Evolutionary conservation across 1,140 invertebrate genomes (phyloP), one percentile per base, ranked within the genome.

Genomic region (Drosophila watanabei): DNA sequence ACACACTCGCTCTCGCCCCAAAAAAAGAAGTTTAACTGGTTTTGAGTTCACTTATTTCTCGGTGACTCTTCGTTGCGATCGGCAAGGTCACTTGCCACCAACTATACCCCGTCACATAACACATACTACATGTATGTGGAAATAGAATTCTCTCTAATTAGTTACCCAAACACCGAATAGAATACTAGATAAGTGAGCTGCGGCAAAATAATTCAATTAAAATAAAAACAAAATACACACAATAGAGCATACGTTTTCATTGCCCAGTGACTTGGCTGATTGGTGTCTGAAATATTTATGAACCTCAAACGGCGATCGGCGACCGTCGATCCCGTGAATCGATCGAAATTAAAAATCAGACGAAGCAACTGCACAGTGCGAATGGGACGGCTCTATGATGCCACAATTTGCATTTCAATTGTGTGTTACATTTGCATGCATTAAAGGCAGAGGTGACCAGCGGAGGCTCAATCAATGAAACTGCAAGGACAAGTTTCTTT

Each of bases 1-100:
- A 52, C 30, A 41, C 41, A 32, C 30, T 51, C 49, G 13, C 28
- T 33, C 28, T 33, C n/a, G 20, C 18, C 16, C 35, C 14, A n/a
- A 48, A 85, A 88, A 54, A 84, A 88, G 85, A 88, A 79, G 85
- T 89, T 59, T 63, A 85, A 88, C 85, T 66, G 85, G 85, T 88
- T 88, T 89, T 48, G 33, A 58, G 66, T 69, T 72, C 52, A 65
- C 68, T 72, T 72, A 56, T 73, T 61, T 78, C 39, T 56, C 56
- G 75, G 75, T 69, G 35, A 39, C 59, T 62, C 48, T 61, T 86
- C 63, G 49, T 33, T 30, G 57, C 24, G 37, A 54, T 35, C 35
- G 13, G 30, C 76, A 71, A 79, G 75, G 57, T 62, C 61, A 43
- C 24, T 28, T 57, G 20, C 14, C 14, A 37, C 49, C 49, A 18